These are phyloP conservation scores for Drosophila parabipectinata DNA, from an alignment of 1,140 invertebrate genomes.

Conservation along the genomic window DNA sequence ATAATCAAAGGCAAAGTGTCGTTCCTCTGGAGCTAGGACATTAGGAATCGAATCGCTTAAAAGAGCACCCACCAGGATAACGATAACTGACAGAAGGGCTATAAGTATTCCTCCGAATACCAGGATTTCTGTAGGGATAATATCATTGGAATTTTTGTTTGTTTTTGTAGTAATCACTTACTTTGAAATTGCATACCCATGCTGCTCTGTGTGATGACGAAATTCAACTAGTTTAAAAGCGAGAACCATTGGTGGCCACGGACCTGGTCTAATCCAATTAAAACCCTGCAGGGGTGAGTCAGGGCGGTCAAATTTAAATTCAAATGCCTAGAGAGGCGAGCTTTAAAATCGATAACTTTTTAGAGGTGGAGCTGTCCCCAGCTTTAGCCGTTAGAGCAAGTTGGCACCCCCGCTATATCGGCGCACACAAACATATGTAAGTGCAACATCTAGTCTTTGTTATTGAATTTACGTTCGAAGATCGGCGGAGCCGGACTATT, in stretches of 20 bases:
- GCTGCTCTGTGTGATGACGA: conserved; percentile 36
- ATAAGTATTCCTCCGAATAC: conserved; percentile 50
- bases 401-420: not conserved
- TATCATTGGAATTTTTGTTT: not conserved
- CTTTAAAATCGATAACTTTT: not conserved
- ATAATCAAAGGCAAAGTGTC: conserved; percentile 70
- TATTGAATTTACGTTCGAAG: conserved; percentile 14
- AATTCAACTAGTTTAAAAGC: conserved; percentile 53
- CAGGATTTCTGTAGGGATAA: conserved; percentile 56
- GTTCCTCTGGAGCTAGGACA: conserved; percentile 35
- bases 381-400: not conserved
- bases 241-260: conserved; percentile 15
- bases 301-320: conserved; percentile 33
- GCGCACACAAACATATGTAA: not conserved
- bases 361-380: not conserved
- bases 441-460: conserved; percentile 14
- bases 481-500: conserved; percentile 24
- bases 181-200: conserved; percentile 65
- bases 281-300: conserved; percentile 11
- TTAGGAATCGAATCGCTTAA: conserved; percentile 62
- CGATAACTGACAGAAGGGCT: conserved; percentile 48
- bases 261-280: conserved; percentile 64
- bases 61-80: conserved; percentile 53
- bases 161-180: conserved; percentile 6
- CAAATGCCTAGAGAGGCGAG: conserved; percentile 2